These are phyloP conservation scores for Pteronotus mesoamericanus DNA, from an alignment of 2,797 vertebrate species.

Conservation along the genomic window DNA sequence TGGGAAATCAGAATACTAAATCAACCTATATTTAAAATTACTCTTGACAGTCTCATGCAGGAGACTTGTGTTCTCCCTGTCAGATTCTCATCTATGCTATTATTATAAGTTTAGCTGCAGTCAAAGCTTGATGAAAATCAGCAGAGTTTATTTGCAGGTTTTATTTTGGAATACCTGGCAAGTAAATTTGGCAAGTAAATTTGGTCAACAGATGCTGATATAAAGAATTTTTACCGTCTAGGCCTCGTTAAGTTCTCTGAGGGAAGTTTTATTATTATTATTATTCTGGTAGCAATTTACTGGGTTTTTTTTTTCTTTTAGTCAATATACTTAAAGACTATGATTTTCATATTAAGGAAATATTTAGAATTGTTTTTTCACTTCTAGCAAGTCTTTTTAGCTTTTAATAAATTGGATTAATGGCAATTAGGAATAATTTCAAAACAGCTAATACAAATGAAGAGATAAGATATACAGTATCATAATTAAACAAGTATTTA, in stretches of 20 bases:
- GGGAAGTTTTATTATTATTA: not conserved
- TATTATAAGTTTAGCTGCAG: not conserved
- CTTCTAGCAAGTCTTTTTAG: not conserved
- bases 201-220: not conserved
- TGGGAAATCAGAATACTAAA: not conserved
- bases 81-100: not conserved
- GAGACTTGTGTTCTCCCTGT: not conserved
- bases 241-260: not conserved
- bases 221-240: not conserved
- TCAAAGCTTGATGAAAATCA: not conserved
- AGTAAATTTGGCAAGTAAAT: not conserved
- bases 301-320: not conserved
- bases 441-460: not conserved
- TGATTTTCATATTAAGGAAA: not conserved
- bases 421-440: not conserved
- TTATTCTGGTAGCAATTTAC: not conserved
- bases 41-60: not conserved
- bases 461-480: not conserved
- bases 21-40: not conserved
- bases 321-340: not conserved
- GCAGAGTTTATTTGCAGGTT: not conserved
- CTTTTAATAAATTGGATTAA: not conserved
- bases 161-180: not conserved
- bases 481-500: not conserved
- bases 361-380: not conserved